Base-by-base conservation (phyloP, 2,888 invertebrate species). In the Drosophila lutescens region DNA sequence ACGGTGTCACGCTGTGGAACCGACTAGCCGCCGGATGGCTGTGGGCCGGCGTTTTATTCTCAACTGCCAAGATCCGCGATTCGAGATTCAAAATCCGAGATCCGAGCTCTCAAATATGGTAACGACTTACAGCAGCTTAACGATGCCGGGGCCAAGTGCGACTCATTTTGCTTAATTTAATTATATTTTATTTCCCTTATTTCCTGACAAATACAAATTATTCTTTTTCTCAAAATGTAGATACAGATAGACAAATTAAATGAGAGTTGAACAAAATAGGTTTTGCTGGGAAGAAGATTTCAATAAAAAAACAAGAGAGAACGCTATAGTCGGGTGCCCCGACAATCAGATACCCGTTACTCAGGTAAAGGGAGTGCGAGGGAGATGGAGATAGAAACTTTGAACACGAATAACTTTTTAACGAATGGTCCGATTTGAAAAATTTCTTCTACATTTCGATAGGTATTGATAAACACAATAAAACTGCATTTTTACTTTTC, bases 31-130 rank as follows among this genome's bases (percentile, higher is more conserved):
- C 41, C 12, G 10, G 36, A 40, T 23, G 46, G 23, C 40, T 46
- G 55, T 32, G 61, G 15, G 51, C 46, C 17, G 44, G 15, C 34
- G 51, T 71, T 69, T 56, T 71, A 71, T 71, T 75, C 71, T 58
- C 53, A 46, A 26, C 62, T 32, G 38, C 12, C 46, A 54, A 63
- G 74, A 68, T 51, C 58, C 74, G 67, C 59, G 26, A 44, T 51
- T 44, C 40, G 3, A 63, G 43, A 15, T 17, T 34, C 34, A 34
- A 34, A 15, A 15, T 15, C 41, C 17, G 36, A 63, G 36, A 20
- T 17, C 30, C 38, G 61, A 47, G 40, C 32, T 62, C 47, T 63
- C 46, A 47, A 17, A 54, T 26, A 34, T 67, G 53, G 51, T 44
- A 70, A 34, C 50, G 44, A 51, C 40, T 69, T 51, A 54, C 41